Evolutionary conservation across 2,113 vertebrate species (phyloP), one percentile per base, ranked within the genome.

Genomic region (Gallinago media): DNA sequence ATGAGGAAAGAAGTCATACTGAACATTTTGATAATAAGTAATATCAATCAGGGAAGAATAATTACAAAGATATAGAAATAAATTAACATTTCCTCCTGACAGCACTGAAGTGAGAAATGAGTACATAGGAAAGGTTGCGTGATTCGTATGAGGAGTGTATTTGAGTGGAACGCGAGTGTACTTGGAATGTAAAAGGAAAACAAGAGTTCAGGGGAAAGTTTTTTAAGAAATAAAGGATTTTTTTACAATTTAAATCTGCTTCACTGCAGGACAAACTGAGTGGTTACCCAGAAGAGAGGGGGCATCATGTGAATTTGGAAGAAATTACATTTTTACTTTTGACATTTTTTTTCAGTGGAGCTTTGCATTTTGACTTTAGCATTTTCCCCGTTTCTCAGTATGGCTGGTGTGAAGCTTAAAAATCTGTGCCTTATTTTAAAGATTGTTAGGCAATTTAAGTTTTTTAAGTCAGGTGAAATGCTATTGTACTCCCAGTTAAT

Each of bases 81-180:
- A 76, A 96, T 94, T 96, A 95, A 20, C 70, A 92, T 93, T 96
- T 77, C 65, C 83, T 97, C 78, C 79, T 95, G 87, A 78, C 81
- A 95, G 86, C 94, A 97, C 29, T 97, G 91, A 88, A 92, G 92
- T 95, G 95, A 92, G 71, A 98, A 98, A 97, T 98, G 74, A 96
- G 56, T 94, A 83, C 74, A 92, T 25, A 74, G 36, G 80, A 85
- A 94, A 95, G n/a, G 16, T 27, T 72, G 59, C 3, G 36, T 55
- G 77, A 42, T 71, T 94, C 67, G 75, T 96, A 67, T 95, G 95
- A 97, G 72, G 46, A 85, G 62, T 73, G 84, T 84, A 85, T 78
- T 46, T 97, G 94, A 95, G 76, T 95, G 96, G 96, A 98, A 97
- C 74, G 0, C 1, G 4, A 83, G 85, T 85, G 85, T 78, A 81